Percentiles rank a stretch among this genome's conserved stretches.
Evolutionary conservation across 2,113 vertebrate species (phyloP).

Genomic region (Tyrannus savana): DNA sequence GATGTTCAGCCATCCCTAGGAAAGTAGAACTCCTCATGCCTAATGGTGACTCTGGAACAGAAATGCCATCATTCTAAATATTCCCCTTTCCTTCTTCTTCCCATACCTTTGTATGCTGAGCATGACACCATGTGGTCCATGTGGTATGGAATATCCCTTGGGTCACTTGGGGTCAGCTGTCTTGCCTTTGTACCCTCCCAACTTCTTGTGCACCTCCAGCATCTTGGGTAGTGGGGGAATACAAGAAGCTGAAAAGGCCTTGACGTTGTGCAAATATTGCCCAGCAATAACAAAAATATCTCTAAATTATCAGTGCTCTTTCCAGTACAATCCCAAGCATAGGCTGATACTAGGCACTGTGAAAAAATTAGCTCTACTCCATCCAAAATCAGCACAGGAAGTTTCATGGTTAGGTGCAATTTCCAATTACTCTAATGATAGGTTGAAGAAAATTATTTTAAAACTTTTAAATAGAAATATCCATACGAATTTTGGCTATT

Average conservation of each 20-base stretch:
- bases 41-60: neutral
- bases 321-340: neutral
- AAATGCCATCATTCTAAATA: neutral
- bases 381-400: neutral
- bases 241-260: fast-evolving
- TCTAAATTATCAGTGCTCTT: neutral
- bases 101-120: neutral
- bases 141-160: no score
- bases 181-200: neutral
- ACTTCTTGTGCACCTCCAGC: neutral
- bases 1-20: neutral
- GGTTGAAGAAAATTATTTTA: neutral
- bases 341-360: neutral
- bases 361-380: neutral
- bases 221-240: neutral
- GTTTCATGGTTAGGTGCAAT: neutral
- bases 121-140: no score
- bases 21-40: no score
- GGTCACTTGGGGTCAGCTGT: no score
- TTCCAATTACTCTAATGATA: neutral
- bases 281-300: neutral
- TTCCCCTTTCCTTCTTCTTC: neutral
- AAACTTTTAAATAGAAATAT: neutral
- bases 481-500: neutral
- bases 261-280: neutral